Evolutionary conservation across 2,113 vertebrate species (phyloP).

Genomic region (Sphyrna mokarran): DNA sequence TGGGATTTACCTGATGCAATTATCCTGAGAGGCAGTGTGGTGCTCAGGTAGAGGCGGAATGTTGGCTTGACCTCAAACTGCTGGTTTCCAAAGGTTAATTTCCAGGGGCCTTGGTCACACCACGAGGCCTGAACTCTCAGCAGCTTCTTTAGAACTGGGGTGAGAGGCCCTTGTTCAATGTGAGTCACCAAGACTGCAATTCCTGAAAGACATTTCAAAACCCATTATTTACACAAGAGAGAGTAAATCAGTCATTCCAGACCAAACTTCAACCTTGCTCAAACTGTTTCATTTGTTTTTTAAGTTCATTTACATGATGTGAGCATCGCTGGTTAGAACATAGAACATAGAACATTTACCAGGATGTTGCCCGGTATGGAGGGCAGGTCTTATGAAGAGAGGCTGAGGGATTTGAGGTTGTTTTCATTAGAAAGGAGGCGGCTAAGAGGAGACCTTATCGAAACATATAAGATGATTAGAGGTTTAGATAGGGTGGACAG

Average conservation of each 20-base stretch:
- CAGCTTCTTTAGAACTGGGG: constrained; percentile 43
- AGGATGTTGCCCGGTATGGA: too few relatives aligned
- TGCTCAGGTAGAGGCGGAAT: constrained; percentile 65
- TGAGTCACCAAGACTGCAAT: constrained; percentile 59
- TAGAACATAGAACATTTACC: too few relatives aligned
- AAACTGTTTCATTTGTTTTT: not conserved
- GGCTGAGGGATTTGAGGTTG: too few relatives aligned
- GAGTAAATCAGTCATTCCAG: not conserved
- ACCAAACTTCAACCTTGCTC: not conserved
- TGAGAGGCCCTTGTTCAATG: constrained; percentile 46
- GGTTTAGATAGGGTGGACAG: too few relatives aligned
- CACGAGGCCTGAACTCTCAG: constrained; percentile 30
- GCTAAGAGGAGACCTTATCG: too few relatives aligned
- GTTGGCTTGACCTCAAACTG: constrained; percentile 43
- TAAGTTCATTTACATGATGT: not conserved
- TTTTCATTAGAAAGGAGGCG: too few relatives aligned
- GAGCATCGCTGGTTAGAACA: too few relatives aligned
- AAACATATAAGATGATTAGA: too few relatives aligned
- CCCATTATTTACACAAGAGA: too few relatives aligned
- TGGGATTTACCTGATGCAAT: constrained; percentile 56
- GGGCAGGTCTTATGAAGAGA: too few relatives aligned
- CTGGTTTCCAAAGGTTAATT: constrained; percentile 29
- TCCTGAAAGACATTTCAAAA: constrained; percentile 48
- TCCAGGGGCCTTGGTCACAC: constrained; percentile 27
- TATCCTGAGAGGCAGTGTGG: constrained; percentile 52